Conservation (phyloP, 1,140 invertebrate species). For the Euwallacea fornicatus region DNA sequence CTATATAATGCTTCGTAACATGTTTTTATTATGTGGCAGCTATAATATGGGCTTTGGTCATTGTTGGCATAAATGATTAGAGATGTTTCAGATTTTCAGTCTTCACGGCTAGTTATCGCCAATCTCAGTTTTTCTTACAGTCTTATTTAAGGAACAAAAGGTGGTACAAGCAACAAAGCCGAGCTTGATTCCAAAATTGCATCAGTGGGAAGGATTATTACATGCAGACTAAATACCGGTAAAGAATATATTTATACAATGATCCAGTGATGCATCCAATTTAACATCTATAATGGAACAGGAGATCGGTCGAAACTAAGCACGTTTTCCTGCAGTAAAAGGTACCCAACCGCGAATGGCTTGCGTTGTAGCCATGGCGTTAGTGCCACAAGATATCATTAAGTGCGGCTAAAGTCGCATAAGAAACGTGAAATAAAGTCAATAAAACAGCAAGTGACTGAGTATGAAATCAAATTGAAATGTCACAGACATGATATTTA, state of each 20-base stretch:
- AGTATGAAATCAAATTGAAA: conserved; percentile 51
- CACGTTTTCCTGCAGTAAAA: conserved; percentile 46
- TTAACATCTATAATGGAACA: conserved; percentile 46
- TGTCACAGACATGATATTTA: conserved; percentile 44
- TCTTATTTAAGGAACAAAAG: neutral
- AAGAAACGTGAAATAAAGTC: conserved; percentile 51
- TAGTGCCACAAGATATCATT: conserved; percentile 47
- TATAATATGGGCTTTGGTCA: conserved; percentile 31
- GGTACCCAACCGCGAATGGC: conserved; percentile 45
- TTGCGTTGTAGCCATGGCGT: conserved; percentile 46
- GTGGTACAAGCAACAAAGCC: too few relatives aligned
- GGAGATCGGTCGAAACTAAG: conserved; percentile 46
- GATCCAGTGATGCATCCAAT: conserved; percentile 39
- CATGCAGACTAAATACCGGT: conserved; percentile 25
- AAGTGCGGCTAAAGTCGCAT: conserved; percentile 47
- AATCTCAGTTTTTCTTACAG: neutral
- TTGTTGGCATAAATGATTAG: conserved; percentile 33
- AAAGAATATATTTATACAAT: conserved; percentile 37
- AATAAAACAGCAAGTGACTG: conserved; percentile 52
- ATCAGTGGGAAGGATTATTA: too few relatives aligned
- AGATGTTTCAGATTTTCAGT: conserved; percentile 1
- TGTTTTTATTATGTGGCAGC: conserved; percentile 36
- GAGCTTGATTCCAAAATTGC: too few relatives aligned
- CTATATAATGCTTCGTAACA: conserved; percentile 38
- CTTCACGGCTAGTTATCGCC: too few relatives aligned